Evolutionary conservation across 2,888 invertebrate species (phyloP).

Genomic region (Epistrophella euchroma): DNA sequence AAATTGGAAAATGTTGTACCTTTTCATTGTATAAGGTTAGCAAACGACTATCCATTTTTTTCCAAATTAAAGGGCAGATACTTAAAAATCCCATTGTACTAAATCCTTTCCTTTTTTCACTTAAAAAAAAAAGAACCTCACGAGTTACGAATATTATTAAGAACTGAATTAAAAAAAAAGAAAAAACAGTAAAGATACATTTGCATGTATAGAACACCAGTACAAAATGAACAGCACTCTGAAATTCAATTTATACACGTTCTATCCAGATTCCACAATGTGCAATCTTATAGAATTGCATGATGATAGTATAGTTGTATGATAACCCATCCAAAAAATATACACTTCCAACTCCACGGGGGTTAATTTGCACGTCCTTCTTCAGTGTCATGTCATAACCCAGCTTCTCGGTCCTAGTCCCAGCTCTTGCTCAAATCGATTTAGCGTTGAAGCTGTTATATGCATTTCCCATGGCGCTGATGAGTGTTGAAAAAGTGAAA

Average conservation of each 20-base stretch:
- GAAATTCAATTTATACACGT: constrained; percentile 71
- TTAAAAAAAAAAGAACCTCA: neutral
- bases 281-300: constrained; percentile 60
- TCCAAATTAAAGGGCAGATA: too few species aligned
- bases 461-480: constrained; percentile 2
- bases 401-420: neutral
- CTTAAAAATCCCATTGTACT: too few species aligned
- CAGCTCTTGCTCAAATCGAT: constrained; percentile 35
- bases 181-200: constrained; percentile 40
- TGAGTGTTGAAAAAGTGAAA: constrained; percentile 37
- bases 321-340: constrained; percentile 58
- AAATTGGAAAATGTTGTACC: too few species aligned
- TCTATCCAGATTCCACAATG: constrained; percentile 50
- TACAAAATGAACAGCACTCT: neutral
- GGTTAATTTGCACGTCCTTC: constrained; percentile 71
- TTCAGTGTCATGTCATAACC: constrained; percentile 29
- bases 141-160: constrained; percentile 1
- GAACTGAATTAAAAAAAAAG: constrained; percentile 26
- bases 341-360: constrained; percentile 42
- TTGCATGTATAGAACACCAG: constrained; percentile 32
- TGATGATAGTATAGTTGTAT: constrained; percentile 45
- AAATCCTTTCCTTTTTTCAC: neutral
- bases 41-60: too few species aligned
- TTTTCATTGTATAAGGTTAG: too few species aligned
- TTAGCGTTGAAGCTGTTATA: constrained; percentile 35